Conservation (phyloP, 2,797 vertebrate genomes). For the Characodon lateralis region DNA sequence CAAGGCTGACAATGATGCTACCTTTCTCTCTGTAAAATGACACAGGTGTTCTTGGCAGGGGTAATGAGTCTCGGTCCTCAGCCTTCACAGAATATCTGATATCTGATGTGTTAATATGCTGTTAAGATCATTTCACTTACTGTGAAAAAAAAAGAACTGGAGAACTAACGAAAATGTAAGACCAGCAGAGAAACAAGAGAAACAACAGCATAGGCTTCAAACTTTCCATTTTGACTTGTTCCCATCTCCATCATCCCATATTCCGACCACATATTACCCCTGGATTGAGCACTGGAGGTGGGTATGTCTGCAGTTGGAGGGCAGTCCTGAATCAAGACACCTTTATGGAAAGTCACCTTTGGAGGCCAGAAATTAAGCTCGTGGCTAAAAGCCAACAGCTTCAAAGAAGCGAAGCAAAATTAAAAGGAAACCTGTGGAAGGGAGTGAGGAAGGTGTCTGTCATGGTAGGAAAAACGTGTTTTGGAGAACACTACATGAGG, state of each 20-base stretch:
- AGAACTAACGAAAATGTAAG: background rate
- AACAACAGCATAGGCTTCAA: background rate
- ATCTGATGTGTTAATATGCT: background rate
- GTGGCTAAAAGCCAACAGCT: slow-evolving; percentile 48
- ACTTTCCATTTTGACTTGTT: slow-evolving; percentile 5
- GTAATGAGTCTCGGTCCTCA: background rate
- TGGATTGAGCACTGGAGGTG: slow-evolving; percentile 12
- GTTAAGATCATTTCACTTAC: background rate
- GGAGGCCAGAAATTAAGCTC: slow-evolving; percentile 49
- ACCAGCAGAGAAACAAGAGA: background rate
- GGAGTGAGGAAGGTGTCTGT: slow-evolving; percentile 55
- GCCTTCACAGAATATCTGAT: background rate
- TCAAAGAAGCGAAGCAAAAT: slow-evolving; percentile 41
- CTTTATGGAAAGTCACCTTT: slow-evolving; percentile 59
- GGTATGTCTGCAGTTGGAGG: slow-evolving; percentile 26
- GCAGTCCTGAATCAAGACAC: slow-evolving; percentile 30
- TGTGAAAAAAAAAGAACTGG: background rate
- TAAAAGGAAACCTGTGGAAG: slow-evolving; percentile 57
- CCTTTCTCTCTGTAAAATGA: background rate
- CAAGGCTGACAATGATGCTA: background rate
- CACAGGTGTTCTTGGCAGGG: background rate
- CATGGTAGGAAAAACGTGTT: slow-evolving; percentile 36
- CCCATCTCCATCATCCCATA: slow-evolving; percentile 2
- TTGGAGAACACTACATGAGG: slow-evolving; percentile 36
- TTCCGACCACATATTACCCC: slow-evolving; percentile 29